Percentiles rank a stretch among this genome's conserved stretches.
phyloP scores from a whole-genome alignment of 1,140 invertebrate species.

The Caenorhabditis tropicalis region DNA sequence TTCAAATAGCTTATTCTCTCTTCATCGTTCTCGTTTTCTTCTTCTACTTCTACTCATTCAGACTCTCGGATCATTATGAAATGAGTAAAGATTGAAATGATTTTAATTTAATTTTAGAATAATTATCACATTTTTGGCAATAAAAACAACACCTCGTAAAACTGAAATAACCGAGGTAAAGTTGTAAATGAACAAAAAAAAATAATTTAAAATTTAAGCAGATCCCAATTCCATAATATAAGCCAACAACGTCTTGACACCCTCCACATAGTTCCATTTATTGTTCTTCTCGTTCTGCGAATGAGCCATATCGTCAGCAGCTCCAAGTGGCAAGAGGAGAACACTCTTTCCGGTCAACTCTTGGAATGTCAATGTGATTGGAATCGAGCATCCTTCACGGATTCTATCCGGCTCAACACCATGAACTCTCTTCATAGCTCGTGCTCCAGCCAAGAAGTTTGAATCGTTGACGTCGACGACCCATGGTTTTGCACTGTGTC shows the following conservation, averaged over 20 bases:
- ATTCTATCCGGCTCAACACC: conserved; percentile 91
- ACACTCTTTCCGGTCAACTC: conserved; percentile 91
- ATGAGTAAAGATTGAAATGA: not conserved
- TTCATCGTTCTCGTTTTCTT: conserved; percentile 6
- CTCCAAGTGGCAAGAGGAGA: conserved; percentile 84
- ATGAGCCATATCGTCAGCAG: conserved; percentile 93
- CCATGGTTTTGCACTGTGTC: conserved; percentile 86
- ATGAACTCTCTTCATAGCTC: conserved; percentile 80
- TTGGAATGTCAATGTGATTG: conserved; percentile 82
- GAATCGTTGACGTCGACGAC: conserved; percentile 87
- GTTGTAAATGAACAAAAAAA: not conserved
- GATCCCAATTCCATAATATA: conserved; percentile 56
- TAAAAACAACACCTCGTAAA: too few species aligned
- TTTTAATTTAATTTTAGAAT: not conserved
- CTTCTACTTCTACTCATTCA: not conserved
- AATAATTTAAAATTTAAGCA: not conserved
- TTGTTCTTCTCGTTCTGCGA: conserved; percentile 97
- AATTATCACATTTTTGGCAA: too few species aligned
- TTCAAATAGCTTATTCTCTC: not conserved
- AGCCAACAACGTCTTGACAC: conserved; percentile 56
- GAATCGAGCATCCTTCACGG: conserved; percentile 94
- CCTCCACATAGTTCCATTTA: conserved; percentile 57
- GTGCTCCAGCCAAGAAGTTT: conserved; percentile 85
- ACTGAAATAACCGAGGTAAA: not conserved
- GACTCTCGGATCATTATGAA: conserved; percentile 12